Base-by-base conservation (phyloP, 2,888 invertebrate species). In the Deilephila porcellus region DNA sequence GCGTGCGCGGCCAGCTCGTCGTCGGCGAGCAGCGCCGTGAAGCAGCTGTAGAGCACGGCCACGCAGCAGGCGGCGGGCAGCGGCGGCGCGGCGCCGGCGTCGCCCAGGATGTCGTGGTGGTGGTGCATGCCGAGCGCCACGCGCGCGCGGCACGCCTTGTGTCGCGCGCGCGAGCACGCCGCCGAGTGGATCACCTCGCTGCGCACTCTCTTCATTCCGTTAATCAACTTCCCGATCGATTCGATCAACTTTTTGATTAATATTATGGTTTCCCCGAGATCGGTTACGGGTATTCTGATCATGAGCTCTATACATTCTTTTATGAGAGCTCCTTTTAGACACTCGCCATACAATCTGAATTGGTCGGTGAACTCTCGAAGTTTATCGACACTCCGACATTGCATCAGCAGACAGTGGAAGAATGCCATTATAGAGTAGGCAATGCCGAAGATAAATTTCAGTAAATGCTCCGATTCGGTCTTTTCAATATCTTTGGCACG, bases 371-470 rank as follows among this genome's bases (percentile, higher is more conserved):
- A 96, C 77, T 96, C 95, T 5, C 91, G 82, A 7, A 95, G 87
- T 76, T 95, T 95, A 29, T 96, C 96, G 0, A 93, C 86, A 4
- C 90, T 89, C 1, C 93, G 90, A 74, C 96, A 95, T 76, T 95
- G 95, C 87, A 95, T 95, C 45, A 96, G 83, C 8, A 96, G 84
- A 74, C 95, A 95, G 78, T 96, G 95, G 73, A 96, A 94, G 83
- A 96, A 96, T 1, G 95, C 95, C 0, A 95, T 91, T 60, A 96
- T 91, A 0, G 95, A 96, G 79, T 96, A 96, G 17, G 95, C 94
- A 5, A 95, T 92, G 0, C 96, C 96, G 83, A 96, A 96, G 5
- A 96, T 92, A 78, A 95, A 96, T 83, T 95, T 95, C 80, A 96
- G 95, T 78, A 95, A 83, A 77, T 95, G 90, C 29, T 92, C 91